Percentiles rank a stretch among this genome's conserved stretches.
These are phyloP conservation scores for Nymphalis urticae DNA, from an alignment of 2,888 invertebrate genomes.

Conservation along the genomic window DNA sequence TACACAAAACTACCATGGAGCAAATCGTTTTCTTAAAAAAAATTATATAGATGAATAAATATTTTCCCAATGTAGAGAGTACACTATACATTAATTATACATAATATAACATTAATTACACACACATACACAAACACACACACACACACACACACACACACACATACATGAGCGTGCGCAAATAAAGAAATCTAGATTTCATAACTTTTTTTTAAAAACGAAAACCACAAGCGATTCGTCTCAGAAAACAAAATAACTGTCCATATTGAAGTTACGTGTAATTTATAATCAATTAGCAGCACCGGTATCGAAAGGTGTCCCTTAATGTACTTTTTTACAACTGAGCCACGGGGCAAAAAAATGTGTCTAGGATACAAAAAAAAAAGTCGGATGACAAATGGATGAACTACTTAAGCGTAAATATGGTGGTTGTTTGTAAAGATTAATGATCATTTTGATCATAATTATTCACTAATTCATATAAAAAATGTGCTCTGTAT, in stretches of 20 bases:
- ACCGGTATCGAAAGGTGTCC: conserved; percentile 45
- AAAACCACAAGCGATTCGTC: conserved; percentile 25
- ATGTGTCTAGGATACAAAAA: conserved; percentile 46
- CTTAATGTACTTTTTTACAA: conserved; percentile 41
- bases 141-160: too few relatives aligned
- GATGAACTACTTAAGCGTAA: conserved; percentile 14
- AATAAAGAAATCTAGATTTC: too few relatives aligned
- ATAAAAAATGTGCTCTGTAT: neutral
- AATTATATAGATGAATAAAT: too few relatives aligned
- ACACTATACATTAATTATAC: too few relatives aligned
- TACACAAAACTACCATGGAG: too few relatives aligned
- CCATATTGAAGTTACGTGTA: conserved; percentile 35
- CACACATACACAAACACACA: too few relatives aligned
- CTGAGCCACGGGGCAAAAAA: conserved; percentile 31
- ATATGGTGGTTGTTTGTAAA: conserved; percentile 20
- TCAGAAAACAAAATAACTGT: conserved; percentile 27
- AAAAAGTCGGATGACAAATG: conserved; percentile 32
- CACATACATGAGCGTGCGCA: too few relatives aligned
- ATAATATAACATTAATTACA: too few relatives aligned
- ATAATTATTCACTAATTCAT: conserved; percentile 12
- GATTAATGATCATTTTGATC: conserved; percentile 22
- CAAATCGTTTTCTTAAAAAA: too few relatives aligned
- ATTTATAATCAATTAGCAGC: conserved; percentile 62
- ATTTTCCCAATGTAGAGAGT: too few relatives aligned
- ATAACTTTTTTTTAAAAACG: neutral